Conservation (phyloP, 1,140 invertebrate genomes). For the Drosophila burlai region DNA sequence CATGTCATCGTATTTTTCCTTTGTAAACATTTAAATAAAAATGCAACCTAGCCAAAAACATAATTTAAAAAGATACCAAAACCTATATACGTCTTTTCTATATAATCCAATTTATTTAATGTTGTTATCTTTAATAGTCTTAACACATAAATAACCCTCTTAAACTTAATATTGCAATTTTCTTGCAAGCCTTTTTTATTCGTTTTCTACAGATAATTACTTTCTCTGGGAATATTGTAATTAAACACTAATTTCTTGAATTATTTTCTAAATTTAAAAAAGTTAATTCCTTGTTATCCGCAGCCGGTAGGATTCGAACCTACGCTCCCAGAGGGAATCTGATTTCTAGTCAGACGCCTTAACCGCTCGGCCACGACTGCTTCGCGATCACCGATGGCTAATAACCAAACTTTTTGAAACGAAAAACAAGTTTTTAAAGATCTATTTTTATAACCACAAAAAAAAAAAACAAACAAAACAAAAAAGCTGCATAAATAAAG, state of each 20-base stretch:
- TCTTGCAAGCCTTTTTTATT: not conserved
- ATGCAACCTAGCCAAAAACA: too few species aligned
- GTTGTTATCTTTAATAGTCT: not conserved
- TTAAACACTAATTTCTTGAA: not conserved
- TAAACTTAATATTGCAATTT: not conserved
- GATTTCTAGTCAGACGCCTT: slow-evolving; percentile 94
- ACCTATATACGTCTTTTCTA: too few species aligned
- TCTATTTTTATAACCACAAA: not conserved
- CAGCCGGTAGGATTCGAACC: slow-evolving; percentile 94
- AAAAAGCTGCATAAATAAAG: slow-evolving; percentile 21
- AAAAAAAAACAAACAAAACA: not conserved
- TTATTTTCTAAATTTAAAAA: not conserved
- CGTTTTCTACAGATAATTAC: not conserved
- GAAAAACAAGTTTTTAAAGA: not conserved
- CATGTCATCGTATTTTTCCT: not conserved
- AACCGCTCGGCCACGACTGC: slow-evolving; percentile 94
- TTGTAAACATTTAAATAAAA: not conserved
- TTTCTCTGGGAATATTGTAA: too few species aligned
- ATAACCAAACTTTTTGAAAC: not conserved
- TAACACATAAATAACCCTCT: not conserved
- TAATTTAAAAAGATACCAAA: too few species aligned
- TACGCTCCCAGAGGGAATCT: slow-evolving; percentile 94
- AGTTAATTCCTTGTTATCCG: slow-evolving; percentile 72
- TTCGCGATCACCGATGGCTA: not conserved
- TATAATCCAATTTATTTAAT: not conserved